These are phyloP conservation scores for Zygothrica quintamaculata DNA, from an alignment of 2,888 invertebrate species.

Conservation along the genomic window DNA sequence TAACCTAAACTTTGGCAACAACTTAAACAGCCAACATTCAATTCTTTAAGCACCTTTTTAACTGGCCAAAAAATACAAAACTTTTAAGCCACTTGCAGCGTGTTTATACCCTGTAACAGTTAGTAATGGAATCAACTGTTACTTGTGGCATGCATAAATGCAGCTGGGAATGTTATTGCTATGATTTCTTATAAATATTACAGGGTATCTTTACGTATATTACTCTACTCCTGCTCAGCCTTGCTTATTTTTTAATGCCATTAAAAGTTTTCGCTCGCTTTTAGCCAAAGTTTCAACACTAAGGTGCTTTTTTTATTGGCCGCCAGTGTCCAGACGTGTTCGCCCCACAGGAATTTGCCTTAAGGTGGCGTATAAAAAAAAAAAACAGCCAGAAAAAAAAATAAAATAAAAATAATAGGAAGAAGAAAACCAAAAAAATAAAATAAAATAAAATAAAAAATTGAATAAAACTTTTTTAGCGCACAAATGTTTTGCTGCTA, in stretches of 20 bases:
- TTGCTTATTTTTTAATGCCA: constrained; percentile 77
- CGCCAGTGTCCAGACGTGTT: constrained; percentile 70
- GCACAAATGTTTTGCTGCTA: constrained; percentile 83
- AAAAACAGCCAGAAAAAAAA: constrained; percentile 38
- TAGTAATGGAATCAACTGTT: no score
- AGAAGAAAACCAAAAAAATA: constrained; percentile 37
- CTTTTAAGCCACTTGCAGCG: constrained; percentile 43
- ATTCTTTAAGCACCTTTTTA: constrained; percentile 37
- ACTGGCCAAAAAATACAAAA: constrained; percentile 26
- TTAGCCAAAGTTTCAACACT: constrained; percentile 62
- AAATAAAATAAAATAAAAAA: constrained; percentile 49
- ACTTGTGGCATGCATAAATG: no score
- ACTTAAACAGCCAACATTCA: constrained; percentile 44
- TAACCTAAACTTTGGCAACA: constrained; percentile 10
- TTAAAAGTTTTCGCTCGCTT: constrained; percentile 79
- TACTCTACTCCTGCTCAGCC: not conserved
- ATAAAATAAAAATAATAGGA: constrained; percentile 26
- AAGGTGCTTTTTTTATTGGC: constrained; percentile 78
- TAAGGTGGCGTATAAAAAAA: constrained; percentile 73
- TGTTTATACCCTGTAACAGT: constrained; percentile 11
- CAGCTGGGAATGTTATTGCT: no score
- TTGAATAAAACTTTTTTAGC: constrained; percentile 75
- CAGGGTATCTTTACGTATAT: constrained; percentile 21
- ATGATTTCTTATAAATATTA: no score
- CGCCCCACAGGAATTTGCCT: constrained; percentile 77